Conservation (phyloP, 2,888 invertebrate genomes). For the Leucophora obtusa region DNA sequence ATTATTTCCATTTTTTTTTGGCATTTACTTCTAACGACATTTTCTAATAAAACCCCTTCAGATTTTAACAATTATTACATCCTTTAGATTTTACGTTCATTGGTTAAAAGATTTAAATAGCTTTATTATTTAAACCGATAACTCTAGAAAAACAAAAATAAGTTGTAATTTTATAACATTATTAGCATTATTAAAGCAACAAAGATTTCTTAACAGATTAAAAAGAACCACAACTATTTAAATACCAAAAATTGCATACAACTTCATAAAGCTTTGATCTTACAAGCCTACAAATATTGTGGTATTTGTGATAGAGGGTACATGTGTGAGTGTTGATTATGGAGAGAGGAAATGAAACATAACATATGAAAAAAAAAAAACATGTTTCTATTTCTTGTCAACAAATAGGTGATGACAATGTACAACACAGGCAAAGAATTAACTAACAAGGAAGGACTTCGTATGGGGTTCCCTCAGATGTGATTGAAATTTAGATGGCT, state of each 20-base stretch:
- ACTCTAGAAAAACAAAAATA: not conserved
- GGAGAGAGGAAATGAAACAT: not conserved
- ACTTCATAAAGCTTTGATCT: slow-evolving; percentile 13
- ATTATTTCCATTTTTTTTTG: too few relatives aligned
- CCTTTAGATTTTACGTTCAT: too few relatives aligned
- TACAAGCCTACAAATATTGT: not conserved
- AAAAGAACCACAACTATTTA: not conserved
- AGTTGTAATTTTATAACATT: not conserved
- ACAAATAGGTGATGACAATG: slow-evolving; percentile 14
- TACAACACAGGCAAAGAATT: slow-evolving; percentile 9
- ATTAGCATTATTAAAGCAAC: not conserved
- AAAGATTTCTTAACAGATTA: not conserved
- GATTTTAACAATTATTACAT: not conserved
- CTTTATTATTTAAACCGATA: not conserved
- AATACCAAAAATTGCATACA: slow-evolving; percentile 5
- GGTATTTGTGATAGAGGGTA: not conserved
- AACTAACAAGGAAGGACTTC: not conserved
- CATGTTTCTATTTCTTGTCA: not conserved
- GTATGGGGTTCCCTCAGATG: too few relatives aligned
- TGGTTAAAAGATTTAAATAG: too few relatives aligned
- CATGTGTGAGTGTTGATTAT: not conserved
- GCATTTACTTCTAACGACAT: too few relatives aligned
- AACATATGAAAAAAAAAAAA: not conserved
- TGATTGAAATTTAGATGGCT: too few relatives aligned
- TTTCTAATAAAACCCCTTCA: not conserved